phyloP scores from a whole-genome alignment of 2,113 vertebrate species.

The Prietella phreatophila region DNA sequence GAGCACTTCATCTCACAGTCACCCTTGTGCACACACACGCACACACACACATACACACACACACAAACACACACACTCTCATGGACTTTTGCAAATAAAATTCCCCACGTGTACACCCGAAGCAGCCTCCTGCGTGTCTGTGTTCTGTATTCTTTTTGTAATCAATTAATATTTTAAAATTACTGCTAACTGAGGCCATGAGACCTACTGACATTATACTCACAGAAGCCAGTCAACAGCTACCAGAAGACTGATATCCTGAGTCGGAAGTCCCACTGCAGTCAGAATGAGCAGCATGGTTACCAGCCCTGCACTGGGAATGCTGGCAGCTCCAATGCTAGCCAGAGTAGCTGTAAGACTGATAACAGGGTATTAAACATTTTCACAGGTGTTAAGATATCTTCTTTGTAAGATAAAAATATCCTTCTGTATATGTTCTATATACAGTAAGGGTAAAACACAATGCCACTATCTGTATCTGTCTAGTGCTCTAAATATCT shows the following conservation, averaged over 20 bases:
- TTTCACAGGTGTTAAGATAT: not conserved
- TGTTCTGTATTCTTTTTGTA: no score
- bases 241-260: constrained; percentile 97
- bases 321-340: constrained; percentile 94
- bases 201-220: constrained; percentile 66
- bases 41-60: no score
- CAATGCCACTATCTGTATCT: not conserved
- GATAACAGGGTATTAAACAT: constrained; percentile 45
- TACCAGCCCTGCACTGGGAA: constrained; percentile 94
- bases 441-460: not conserved
- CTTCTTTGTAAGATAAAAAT: no score
- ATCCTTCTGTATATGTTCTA: not conserved
- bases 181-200: no score
- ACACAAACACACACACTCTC: no score
- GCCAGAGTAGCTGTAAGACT: constrained; percentile 96
- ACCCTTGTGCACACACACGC: no score
- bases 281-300: constrained; percentile 98
- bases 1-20: no score
- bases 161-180: not conserved
- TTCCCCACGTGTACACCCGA: no score
- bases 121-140: no score
- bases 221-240: constrained; percentile 98
- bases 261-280: constrained; percentile 93
- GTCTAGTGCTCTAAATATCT: not conserved
- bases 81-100: no score